phyloP scores from a whole-genome alignment of 2,797 vertebrate genomes.

The Micrastur ruficollis region DNA sequence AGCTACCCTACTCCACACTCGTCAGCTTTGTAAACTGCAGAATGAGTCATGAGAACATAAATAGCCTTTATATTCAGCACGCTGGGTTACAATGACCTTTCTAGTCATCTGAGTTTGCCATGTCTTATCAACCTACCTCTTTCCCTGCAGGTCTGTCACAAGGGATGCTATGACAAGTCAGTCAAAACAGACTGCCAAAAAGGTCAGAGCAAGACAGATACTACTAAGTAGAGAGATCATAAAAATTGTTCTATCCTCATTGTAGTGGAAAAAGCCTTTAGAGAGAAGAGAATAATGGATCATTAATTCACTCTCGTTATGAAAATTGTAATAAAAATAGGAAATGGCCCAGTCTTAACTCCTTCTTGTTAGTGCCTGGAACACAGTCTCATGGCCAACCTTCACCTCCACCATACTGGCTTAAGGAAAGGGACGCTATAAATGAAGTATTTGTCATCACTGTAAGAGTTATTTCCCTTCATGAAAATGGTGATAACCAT shows the following conservation, averaged over 20 bases:
- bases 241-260: not conserved
- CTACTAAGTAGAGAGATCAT: not conserved
- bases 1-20: not conserved
- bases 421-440: not conserved
- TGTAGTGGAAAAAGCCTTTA: conserved; percentile 5
- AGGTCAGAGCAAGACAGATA: conserved; percentile 2
- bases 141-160: not conserved
- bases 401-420: not conserved
- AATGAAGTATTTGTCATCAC: not conserved
- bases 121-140: not conserved
- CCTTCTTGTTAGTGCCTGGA: not conserved
- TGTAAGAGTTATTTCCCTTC: not conserved
- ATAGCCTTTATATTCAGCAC: not conserved
- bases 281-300: not conserved
- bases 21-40: not conserved
- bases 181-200: conserved; percentile 13
- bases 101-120: not conserved
- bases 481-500: not conserved
- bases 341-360: not conserved
- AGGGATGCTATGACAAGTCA: not conserved
- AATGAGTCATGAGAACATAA: not conserved
- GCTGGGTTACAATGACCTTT: not conserved
- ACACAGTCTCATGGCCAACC: not conserved
- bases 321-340: conserved; percentile 34
- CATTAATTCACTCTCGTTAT: conserved; percentile 1